Conservation (phyloP, 2,797 vertebrate species). For the Natrix natrix region DNA sequence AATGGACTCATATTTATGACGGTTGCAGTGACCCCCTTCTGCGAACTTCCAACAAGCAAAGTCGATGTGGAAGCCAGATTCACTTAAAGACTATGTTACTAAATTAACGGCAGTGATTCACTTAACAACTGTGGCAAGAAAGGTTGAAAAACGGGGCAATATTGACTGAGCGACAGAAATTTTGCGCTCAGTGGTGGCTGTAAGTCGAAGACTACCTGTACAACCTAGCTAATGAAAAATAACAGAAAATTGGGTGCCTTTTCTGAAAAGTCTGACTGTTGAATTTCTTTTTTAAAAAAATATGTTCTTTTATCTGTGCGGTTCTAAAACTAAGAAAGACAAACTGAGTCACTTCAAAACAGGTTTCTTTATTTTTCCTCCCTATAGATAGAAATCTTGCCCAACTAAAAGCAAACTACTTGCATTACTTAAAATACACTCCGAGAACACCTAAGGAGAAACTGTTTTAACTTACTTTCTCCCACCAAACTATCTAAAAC, state of each 20-base stretch:
- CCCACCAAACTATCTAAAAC: not conserved
- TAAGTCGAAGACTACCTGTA: not conserved
- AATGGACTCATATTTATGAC: too few relatives aligned
- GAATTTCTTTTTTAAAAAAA: not conserved
- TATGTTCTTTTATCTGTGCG: not conserved
- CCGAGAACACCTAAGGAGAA: not conserved
- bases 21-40: too few relatives aligned
- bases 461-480: not conserved
- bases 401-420: not conserved
- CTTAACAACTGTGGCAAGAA: not conserved
- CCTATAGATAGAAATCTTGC: not conserved
- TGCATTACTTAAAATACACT: not conserved
- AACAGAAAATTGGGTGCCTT: not conserved
- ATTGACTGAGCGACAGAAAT: not conserved
- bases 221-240: not conserved
- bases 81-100: too few relatives aligned
- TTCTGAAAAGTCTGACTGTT: not conserved
- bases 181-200: not conserved
- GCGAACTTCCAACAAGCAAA: too few relatives aligned
- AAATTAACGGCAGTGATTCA: not conserved
- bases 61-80: too few relatives aligned
- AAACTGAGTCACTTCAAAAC: not conserved
- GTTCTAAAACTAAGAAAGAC: not conserved
- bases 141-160: not conserved
- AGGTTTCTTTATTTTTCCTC: not conserved